These are phyloP conservation scores for Eueremaeus valkanovi DNA, from an alignment of 2,888 invertebrate genomes.

Conservation along the genomic window DNA sequence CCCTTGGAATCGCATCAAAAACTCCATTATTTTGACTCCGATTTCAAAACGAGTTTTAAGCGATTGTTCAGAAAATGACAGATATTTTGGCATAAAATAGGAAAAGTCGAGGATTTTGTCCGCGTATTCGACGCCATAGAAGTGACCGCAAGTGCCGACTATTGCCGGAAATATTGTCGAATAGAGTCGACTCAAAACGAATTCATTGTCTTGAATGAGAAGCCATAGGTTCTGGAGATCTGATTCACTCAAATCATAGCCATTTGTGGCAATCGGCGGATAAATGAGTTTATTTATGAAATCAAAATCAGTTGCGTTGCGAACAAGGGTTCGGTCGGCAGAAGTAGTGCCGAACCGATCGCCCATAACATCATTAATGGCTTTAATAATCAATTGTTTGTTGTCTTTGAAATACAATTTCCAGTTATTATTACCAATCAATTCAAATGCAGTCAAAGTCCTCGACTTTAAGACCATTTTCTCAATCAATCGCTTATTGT, in stretches of 20 bases:
- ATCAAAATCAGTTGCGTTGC: not conserved
- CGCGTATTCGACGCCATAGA: constrained; percentile 54
- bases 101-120: constrained; percentile 45
- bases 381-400: constrained; percentile 9
- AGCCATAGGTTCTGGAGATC: constrained; percentile 47
- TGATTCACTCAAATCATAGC: constrained; percentile 12
- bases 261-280: not conserved
- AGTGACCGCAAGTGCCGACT: constrained; percentile 54
- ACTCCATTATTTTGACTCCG: constrained; percentile 50
- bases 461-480: constrained; percentile 33
- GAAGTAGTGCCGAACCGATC: not conserved
- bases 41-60: constrained; percentile 47
- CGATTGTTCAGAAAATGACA: not conserved
- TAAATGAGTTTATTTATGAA: not conserved
- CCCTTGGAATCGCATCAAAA: constrained; percentile 52
- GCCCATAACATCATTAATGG: constrained; percentile 22
- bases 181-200: constrained; percentile 48
- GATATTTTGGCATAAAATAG: constrained; percentile 45
- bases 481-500: not conserved
- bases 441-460: constrained; percentile 27
- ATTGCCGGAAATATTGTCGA: constrained; percentile 49
- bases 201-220: constrained; percentile 51
- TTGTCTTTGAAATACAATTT: not conserved
- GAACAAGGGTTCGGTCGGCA: not conserved
- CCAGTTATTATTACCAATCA: constrained; percentile 7